These are phyloP conservation scores for Sisyra nigra DNA, from an alignment of 2,888 invertebrate species.

Conservation along the genomic window DNA sequence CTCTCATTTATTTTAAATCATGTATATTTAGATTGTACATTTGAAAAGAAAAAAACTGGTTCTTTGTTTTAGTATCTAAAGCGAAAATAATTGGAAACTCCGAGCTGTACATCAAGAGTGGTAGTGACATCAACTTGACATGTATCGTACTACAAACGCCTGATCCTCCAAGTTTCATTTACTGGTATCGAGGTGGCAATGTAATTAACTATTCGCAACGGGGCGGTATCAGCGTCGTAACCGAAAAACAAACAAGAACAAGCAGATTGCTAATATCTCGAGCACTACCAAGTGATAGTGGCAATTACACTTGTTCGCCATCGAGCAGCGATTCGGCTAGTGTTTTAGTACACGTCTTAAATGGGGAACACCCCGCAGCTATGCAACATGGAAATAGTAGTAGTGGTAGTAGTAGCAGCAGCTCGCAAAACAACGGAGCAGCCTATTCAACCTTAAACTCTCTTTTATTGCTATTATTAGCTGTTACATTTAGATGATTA, in stretches of 20 bases:
- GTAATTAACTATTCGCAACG: slow-evolving; percentile 74
- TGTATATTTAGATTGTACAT: neutral
- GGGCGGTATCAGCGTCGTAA: slow-evolving; percentile 73
- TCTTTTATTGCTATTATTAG: neutral
- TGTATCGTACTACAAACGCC: slow-evolving; percentile 72
- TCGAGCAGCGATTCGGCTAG: slow-evolving; percentile 34
- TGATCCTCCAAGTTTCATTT: slow-evolving; percentile 62
- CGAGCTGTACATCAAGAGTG: slow-evolving; percentile 75
- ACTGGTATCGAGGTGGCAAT: slow-evolving; percentile 70
- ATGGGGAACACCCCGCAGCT: slow-evolving; percentile 30
- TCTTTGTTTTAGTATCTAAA: slow-evolving; percentile 57
- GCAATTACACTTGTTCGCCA: slow-evolving; percentile 81
- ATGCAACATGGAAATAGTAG: slow-evolving; percentile 28
- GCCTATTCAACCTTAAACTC: neutral
- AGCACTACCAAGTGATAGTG: slow-evolving; percentile 67
- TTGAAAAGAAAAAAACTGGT: no score
- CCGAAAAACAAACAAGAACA: slow-evolving; percentile 70
- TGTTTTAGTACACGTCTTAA: slow-evolving; percentile 39
- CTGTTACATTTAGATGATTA: neutral
- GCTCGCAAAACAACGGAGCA: neutral
- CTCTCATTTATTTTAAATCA: neutral
- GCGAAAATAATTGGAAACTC: slow-evolving; percentile 76
- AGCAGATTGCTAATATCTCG: slow-evolving; percentile 71
- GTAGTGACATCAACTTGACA: slow-evolving; percentile 83
- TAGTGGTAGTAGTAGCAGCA: slow-evolving; percentile 13